Base-by-base conservation (phyloP, 2,113 vertebrate genomes). In the Brachirus orientalis region DNA sequence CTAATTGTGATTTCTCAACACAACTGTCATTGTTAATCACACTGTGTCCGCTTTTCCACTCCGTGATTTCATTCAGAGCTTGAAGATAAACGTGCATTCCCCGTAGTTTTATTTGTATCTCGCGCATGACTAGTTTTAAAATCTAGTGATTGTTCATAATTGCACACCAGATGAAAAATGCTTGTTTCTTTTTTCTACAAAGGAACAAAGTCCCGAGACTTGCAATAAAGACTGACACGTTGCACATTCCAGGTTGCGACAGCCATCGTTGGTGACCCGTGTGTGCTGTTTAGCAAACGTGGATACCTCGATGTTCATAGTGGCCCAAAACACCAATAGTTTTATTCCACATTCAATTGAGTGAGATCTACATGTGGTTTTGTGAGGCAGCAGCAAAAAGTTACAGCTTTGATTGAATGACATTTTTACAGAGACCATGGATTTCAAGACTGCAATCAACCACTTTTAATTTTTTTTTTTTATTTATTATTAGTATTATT, bases 401-500 rank as follows among this genome's bases (percentile, higher is more conserved):
- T 50, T 70, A 28, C 58, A 72, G 18, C 47, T 54, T 62, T 41
- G 36, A 18, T 46, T 64, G 57, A 44, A 10, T 40, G 20, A 20
- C 38, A 64, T 67, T 53, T 64, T 58, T 10, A 63, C 79, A 84
- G 62, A 90, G 77, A 92, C 48, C 78, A 77, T 80, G 76, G 88
- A 85, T 89, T 84, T 90, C 75, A 65, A 83, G 54, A 91, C 85
- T 82, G 90, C 88, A 91, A 93, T 86, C 92, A 93, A 93, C 93
- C 92, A 93, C 94, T 93, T 93, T 67, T 63, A 16, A 38, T 66
- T 9, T 45, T 48, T 80, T 77, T 82, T 74, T 90, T 84, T 92
- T 92, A 94, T 96, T 97, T 95, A 95, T 95, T 94, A 88, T 91
- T 91, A 88, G 84, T 47, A 47, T 47, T 88, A 79, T 72, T 82